These are phyloP conservation scores for Pseudolaguvia tuberculata DNA, from an alignment of 2,113 vertebrate species.

Conservation along the genomic window DNA sequence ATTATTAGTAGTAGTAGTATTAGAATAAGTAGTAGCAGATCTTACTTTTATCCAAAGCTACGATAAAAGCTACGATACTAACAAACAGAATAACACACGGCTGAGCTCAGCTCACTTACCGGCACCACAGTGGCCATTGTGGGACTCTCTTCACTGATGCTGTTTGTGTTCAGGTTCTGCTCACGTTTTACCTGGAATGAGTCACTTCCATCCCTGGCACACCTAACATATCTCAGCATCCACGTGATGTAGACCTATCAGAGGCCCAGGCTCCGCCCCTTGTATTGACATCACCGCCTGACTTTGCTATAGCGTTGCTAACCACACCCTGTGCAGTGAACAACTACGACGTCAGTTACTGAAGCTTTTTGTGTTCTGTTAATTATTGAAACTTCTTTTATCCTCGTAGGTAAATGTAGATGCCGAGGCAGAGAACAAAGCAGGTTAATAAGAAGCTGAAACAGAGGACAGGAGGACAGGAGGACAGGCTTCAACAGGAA, in stretches of 20 bases:
- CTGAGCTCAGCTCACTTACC: slow-evolving; percentile 58
- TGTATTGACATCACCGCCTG: slow-evolving; percentile 44
- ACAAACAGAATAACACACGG: background rate
- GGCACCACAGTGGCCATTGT: slow-evolving; percentile 69
- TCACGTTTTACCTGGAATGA: slow-evolving; percentile 34
- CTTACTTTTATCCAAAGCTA: too few species aligned
- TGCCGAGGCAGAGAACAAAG: slow-evolving; percentile 34
- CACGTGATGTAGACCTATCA: slow-evolving; percentile 48
- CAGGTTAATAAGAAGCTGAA: slow-evolving; percentile 36
- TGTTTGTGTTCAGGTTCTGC: slow-evolving; percentile 3
- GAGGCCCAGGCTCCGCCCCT: slow-evolving; percentile 40
- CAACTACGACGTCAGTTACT: slow-evolving; percentile 53
- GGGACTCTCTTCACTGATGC: slow-evolving; percentile 1
- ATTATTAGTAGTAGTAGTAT: too few species aligned
- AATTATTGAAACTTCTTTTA: slow-evolving; percentile 59
- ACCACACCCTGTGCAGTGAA: slow-evolving; percentile 34
- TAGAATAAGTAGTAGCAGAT: too few species aligned
- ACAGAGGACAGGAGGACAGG: too few species aligned
- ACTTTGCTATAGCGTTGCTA: slow-evolving; percentile 42
- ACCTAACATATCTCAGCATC: slow-evolving; percentile 38
- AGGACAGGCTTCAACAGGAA: slow-evolving; percentile 17
- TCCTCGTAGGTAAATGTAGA: slow-evolving; percentile 64
- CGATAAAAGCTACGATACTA: background rate
- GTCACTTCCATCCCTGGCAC: background rate
- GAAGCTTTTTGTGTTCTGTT: slow-evolving; percentile 39